Conservation (phyloP, 2,113 vertebrate species). For the Colossoma macropomum region DNA sequence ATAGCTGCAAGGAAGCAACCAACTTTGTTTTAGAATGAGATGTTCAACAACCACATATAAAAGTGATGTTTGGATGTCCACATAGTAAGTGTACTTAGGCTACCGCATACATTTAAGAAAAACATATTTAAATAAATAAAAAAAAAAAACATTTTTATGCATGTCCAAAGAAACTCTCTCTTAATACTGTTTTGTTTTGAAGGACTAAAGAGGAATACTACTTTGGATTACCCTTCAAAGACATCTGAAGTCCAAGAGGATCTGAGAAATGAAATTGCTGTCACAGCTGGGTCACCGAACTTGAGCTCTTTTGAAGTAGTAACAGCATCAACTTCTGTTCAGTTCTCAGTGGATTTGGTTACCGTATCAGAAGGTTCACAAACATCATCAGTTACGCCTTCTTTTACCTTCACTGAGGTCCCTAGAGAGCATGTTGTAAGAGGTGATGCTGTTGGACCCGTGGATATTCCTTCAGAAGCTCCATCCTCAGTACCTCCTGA, state of each 20-base stretch:
- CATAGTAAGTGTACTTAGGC: not conserved
- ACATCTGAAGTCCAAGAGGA: constrained; percentile 38
- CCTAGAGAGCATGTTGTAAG: constrained; percentile 26
- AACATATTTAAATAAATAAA: too few species aligned
- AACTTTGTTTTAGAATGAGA: too few species aligned
- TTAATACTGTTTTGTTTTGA: constrained; percentile 30
- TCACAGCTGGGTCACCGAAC: constrained; percentile 19
- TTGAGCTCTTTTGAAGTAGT: constrained; percentile 43
- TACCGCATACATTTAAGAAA: not conserved
- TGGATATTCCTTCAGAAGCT: constrained; percentile 23
- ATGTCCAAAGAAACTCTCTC: not conserved
- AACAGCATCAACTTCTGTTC: constrained; percentile 32
- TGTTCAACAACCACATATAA: too few species aligned
- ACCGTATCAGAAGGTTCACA: constrained; percentile 5
- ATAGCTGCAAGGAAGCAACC: too few species aligned
- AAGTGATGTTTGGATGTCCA: too few species aligned
- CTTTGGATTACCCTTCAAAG: constrained; percentile 40
- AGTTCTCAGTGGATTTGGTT: constrained; percentile 28
- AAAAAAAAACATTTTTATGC: not conserved
- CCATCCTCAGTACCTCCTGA: constrained; percentile 14
- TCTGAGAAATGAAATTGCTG: constrained; percentile 44
- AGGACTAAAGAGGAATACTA: constrained; percentile 27
- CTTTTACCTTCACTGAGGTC: constrained; percentile 10
- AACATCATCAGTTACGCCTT: constrained; percentile 34
- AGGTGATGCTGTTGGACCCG: constrained; percentile 44